phyloP scores from a whole-genome alignment of 2,797 vertebrate genomes.

The Sebastes ruberrimus region DNA sequence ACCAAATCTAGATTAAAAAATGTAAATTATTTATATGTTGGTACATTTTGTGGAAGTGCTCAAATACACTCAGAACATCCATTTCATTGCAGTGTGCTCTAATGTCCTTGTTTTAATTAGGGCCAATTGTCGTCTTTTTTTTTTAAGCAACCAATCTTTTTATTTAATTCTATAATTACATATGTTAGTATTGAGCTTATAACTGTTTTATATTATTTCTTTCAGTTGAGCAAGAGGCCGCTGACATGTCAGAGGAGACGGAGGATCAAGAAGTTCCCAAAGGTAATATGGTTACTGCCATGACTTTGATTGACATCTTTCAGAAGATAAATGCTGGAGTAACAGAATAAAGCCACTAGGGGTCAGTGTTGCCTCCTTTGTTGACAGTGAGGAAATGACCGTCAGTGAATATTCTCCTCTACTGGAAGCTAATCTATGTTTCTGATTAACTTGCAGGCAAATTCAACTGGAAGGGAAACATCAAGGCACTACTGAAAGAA shows the following conservation, averaged over 20 bases:
- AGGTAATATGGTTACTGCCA: constrained; percentile 65
- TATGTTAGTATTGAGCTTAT: background rate
- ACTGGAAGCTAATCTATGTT: background rate
- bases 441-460: constrained; percentile 81
- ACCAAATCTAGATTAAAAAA: background rate
- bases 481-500: constrained; percentile 89
- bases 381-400: background rate
- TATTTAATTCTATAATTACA: background rate
- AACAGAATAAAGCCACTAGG: constrained; percentile 53
- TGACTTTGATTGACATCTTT: background rate
- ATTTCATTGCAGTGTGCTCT: background rate
- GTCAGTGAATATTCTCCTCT: background rate
- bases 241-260: constrained; percentile 65
- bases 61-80: background rate
- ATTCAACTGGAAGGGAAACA: constrained; percentile 98
- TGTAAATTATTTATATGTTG: background rate
- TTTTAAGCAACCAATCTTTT: background rate
- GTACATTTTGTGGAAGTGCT: background rate
- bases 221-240: constrained; percentile 75
- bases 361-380: constrained; percentile 52
- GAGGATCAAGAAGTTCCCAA: constrained; percentile 62
- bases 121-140: background rate
- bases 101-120: background rate
- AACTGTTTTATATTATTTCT: background rate
- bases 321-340: background rate